Evolutionary conservation across 1,140 invertebrate species (phyloP).

Genomic region (Anastrepha obliqua): DNA sequence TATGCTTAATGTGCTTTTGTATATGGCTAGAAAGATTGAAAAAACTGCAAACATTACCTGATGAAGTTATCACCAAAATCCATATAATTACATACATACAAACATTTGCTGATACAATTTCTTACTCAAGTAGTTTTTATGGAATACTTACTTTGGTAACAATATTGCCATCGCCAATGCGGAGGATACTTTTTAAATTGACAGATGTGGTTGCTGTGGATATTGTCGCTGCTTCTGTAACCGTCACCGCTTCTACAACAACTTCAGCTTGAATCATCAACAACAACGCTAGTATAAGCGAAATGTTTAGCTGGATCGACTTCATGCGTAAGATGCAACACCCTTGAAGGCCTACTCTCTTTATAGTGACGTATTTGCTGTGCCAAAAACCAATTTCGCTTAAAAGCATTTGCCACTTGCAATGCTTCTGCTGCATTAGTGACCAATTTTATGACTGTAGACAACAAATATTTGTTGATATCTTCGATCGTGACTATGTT

Average conservation of each 20-base stretch:
- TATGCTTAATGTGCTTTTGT: no score
- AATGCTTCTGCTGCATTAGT: background rate
- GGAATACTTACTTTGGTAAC: conserved; percentile 65
- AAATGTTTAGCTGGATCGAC: background rate
- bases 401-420: conserved; percentile 23
- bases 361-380: conserved; percentile 2
- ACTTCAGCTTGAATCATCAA: background rate
- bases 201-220: conserved; percentile 53
- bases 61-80: no score
- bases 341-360: conserved; percentile 3
- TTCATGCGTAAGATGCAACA: background rate
- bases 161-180: conserved; percentile 70
- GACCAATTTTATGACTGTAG: conserved; percentile 33
- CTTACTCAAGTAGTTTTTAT: no score
- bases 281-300: background rate
- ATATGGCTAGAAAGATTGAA: no score
- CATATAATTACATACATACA: background rate
- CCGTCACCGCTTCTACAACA: background rate
- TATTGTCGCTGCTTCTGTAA: background rate
- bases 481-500: conserved; percentile 82
- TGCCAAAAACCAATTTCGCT: background rate
- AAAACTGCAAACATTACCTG: no score
- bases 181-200: conserved; percentile 60
- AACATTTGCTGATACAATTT: background rate
- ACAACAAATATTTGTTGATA: conserved; percentile 57